A percentile compares a stretch with the other conserved stretches of the same genome.
These are phyloP conservation scores for Drosophila tristis DNA, from an alignment of 1,140 invertebrate species.

Conservation along the genomic window DNA sequence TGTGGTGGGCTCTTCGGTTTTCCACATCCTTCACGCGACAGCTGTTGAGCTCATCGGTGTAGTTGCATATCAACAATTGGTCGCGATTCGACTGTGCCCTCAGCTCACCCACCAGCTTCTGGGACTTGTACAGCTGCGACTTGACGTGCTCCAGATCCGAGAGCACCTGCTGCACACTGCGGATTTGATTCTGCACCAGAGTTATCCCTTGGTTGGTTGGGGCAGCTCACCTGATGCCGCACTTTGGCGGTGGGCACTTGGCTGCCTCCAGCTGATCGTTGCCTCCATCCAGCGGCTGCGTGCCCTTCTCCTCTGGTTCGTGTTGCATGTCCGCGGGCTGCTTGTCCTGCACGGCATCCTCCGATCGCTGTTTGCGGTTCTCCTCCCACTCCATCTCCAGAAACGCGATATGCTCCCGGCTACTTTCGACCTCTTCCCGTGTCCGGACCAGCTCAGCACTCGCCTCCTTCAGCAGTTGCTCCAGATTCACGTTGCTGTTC, in stretches of 20 bases:
- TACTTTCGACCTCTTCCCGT: not conserved
- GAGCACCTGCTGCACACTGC: slow-evolving; percentile 27
- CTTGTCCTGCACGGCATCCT: not conserved
- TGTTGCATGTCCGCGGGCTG: slow-evolving; percentile 1
- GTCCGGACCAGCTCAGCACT: not conserved
- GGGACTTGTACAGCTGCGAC: slow-evolving; percentile 5
- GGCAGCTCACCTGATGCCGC: not conserved
- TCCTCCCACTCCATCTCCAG: slow-evolving; percentile 8
- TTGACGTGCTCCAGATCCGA: slow-evolving; percentile 17
- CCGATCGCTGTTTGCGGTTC: not conserved
- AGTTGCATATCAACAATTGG: too few species aligned
- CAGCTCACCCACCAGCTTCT: slow-evolving; percentile 11
- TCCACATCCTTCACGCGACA: slow-evolving; percentile 1
- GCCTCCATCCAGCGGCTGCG: not conserved
- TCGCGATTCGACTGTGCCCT: slow-evolving; percentile 15
- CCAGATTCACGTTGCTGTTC: slow-evolving; percentile 20
- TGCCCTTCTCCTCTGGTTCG: not conserved
- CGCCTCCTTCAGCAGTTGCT: slow-evolving; percentile 7
- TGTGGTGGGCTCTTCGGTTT: slow-evolving; percentile 32
- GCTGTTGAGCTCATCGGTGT: not conserved
- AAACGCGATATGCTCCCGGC: not conserved
- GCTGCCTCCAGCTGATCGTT: too few species aligned
- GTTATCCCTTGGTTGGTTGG: not conserved
- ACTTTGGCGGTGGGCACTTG: not conserved
- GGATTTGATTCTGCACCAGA: too few species aligned